Conservation (phyloP, 2,113 vertebrate species). For the Gulo gulo region DNA sequence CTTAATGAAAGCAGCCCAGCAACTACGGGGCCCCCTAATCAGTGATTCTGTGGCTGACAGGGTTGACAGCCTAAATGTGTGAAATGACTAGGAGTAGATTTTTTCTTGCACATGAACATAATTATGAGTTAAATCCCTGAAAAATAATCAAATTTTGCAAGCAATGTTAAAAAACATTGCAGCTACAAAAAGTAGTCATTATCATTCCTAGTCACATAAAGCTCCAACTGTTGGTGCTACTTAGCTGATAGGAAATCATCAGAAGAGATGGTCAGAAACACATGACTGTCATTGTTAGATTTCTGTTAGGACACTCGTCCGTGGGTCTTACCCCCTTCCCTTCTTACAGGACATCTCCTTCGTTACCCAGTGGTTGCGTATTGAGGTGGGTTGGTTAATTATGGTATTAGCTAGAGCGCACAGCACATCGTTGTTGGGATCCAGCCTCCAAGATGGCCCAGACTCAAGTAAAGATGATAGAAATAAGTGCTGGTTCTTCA, state of each 20-base stretch:
- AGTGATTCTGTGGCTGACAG: background rate
- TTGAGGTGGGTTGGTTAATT: background rate
- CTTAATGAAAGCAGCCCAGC: background rate
- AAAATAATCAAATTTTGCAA: background rate
- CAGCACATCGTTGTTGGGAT: background rate
- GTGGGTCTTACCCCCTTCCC: accelerated
- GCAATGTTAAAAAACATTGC: background rate
- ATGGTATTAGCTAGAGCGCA: background rate
- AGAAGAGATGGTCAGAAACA: background rate
- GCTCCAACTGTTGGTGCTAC: background rate
- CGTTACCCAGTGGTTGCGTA: background rate
- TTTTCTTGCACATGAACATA: background rate
- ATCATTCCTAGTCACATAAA: background rate
- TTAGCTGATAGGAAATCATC: background rate
- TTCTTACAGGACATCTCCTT: background rate
- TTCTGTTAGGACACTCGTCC: background rate
- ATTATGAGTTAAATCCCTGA: background rate
- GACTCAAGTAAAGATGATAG: background rate
- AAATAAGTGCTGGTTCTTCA: background rate
- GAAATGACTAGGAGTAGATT: background rate
- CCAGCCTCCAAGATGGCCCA: background rate
- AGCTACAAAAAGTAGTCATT: background rate
- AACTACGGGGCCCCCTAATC: background rate
- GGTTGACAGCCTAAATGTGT: background rate
- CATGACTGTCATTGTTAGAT: accelerated